Base-by-base conservation (phyloP, 2,888 invertebrate genomes). In the Macrophya annulata region DNA sequence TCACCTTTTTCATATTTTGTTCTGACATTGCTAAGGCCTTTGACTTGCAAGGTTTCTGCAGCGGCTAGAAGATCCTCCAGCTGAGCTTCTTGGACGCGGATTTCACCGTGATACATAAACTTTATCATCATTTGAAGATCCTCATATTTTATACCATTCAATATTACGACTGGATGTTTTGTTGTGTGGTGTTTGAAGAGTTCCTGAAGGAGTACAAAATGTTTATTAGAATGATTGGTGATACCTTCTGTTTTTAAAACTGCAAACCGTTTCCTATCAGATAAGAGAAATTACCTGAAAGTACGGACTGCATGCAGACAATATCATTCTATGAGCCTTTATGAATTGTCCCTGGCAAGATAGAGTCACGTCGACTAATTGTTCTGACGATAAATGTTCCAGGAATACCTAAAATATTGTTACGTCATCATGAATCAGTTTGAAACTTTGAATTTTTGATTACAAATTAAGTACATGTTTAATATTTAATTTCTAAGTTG, bases 31-130 rank as follows among this genome's bases (percentile, higher is more conserved):
- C 93, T 92, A 83, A 94, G 89, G n/a, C 94, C 94, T 91, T 94
- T 94, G 3, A 94, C 92, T 90, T 94, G 94, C 21, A 94, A 90
- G 43, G 91, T 91, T 89, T 94, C 94, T 2, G 94, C 94, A 48
- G 94, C 91, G 5, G 91, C 91, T 55, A 94, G 88, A 55, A 94
- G 90, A 85, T 92, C 90, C 84, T 93, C 93, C 86, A 94, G 89
- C 86, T 94, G 94, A 21, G 90, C 89, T 87, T 94, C 94, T 6
- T 92, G 89, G 12, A 94, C 94, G 90, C 93, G 94, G n/a, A 94
- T 93, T 91, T 94, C 94, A 25, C 94, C 94, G 86, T 92, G 92
- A 89, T 94, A 94, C 93, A 94, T 94, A 87, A 94, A 94, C 85
- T 94, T 93, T 40, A 94, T 91, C 55, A 94, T 93, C 82, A 93